Evolutionary conservation across 2,797 vertebrate genomes (phyloP), one percentile per base, ranked within the genome.

Genomic region (Podarcis siculus): DNA sequence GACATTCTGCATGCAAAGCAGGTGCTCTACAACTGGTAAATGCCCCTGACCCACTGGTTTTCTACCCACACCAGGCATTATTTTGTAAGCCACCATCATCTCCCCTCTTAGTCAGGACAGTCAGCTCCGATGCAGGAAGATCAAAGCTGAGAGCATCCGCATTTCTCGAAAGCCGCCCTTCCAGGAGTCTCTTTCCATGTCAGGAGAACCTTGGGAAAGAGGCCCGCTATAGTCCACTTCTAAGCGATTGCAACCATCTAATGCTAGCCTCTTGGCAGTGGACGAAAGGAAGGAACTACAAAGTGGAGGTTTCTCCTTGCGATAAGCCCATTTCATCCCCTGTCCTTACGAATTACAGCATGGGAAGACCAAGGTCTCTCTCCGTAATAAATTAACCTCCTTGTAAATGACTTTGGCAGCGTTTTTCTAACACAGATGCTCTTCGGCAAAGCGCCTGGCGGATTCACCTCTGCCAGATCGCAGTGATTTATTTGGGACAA

Each of bases 401-500:
- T 83, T 92, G 25, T 89, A 91, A 94, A 93, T 92, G 71, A 91
- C 90, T 66, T 86, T 77, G 79, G 82, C 15, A 32, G 61, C 80
- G 86, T 86, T 93, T 94, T 49, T 85, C 91, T 90, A 76, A 91
- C 89, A 82, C 92, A 90, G 95, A 90, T 55, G 37, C 90, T 89
- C 81, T 79, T 90, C 90, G 88, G 89, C 90, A 90, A 95, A 92
- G 87, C 0, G 0, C 87, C 88, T 85, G 75, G 39, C 94, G 90
- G 87, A 87, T 92, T 96, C 95, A 94, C 94, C 94, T 95, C 83
- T 92, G 93, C 94, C 95, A 93, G 91, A 92, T 90, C 90, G 83
- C 15, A n/a, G 79, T 88, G 95, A 93, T 96, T 96, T 96, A 96
- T 96, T 95, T 93, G 79, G 81, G 94, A 89, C 93, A 90, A 77